Percentiles rank a stretch among this genome's conserved stretches.
phyloP scores from a whole-genome alignment of 2,113 vertebrate species.

The Pontoporia blainvillei region DNA sequence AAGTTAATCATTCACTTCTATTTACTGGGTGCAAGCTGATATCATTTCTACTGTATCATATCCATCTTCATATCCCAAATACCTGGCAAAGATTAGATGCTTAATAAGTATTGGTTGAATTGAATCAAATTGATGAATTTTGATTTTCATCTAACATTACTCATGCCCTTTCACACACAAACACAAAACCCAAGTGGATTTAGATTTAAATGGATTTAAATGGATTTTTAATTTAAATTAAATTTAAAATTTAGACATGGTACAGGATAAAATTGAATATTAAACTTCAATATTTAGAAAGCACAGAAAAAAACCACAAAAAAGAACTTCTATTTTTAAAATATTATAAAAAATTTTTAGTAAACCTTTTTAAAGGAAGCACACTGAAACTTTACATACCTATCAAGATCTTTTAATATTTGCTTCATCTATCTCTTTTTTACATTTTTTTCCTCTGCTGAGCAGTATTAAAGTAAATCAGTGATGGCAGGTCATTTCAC shows the following conservation, averaged over 20 bases:
- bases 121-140: conserved; percentile 35
- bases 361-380: neutral
- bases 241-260: neutral
- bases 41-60: neutral
- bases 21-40: neutral
- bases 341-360: neutral
- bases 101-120: conserved; percentile 38
- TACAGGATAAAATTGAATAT: neutral
- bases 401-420: neutral
- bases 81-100: neutral
- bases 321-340: neutral
- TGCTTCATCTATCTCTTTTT: neutral
- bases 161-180: neutral
- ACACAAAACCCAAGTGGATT: neutral
- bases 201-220: neutral
- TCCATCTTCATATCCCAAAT: conserved; percentile 14
- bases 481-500: neutral
- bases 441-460: neutral
- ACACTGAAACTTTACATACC: neutral
- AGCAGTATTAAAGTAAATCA: neutral
- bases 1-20: conserved; percentile 19
- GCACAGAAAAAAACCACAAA: neutral
- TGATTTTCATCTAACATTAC: neutral
- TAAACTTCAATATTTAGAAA: neutral
- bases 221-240: too few relatives aligned